These are phyloP conservation scores for Cistogaster globosa DNA, from an alignment of 2,888 invertebrate genomes.

Conservation along the genomic window DNA sequence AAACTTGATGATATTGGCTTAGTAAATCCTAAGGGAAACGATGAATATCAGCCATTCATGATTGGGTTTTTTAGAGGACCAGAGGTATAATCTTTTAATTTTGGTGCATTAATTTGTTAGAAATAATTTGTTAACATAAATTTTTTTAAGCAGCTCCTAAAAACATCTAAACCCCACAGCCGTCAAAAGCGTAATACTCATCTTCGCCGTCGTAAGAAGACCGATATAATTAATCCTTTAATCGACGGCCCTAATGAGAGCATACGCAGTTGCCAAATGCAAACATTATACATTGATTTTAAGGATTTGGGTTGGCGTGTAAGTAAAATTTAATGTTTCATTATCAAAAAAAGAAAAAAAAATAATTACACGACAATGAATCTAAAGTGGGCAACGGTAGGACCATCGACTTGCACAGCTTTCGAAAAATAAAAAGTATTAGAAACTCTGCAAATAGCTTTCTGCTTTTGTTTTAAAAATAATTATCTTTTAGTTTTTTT, in stretches of 20 bases:
- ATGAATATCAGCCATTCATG: constrained; percentile 95
- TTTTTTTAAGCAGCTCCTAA: constrained; percentile 76
- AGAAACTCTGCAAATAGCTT: too few species aligned
- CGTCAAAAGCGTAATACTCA: constrained; percentile 79
- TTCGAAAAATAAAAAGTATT: too few species aligned
- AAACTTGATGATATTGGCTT: constrained; percentile 93
- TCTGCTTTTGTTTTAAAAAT: too few species aligned
- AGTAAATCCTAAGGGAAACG: constrained; percentile 89
- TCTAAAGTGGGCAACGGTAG: too few species aligned
- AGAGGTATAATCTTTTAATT: constrained; percentile 83
- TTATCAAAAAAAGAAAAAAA: background rate
- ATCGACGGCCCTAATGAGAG: constrained; percentile 78
- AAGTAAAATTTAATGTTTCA: constrained; percentile 59
- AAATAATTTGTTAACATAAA: constrained; percentile 4
- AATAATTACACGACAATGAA: background rate
- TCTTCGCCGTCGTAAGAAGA: constrained; percentile 79
- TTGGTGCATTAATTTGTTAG: background rate
- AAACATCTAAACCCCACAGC: constrained; percentile 76
- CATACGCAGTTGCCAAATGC: constrained; percentile 92
- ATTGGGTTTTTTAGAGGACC: constrained; percentile 92
- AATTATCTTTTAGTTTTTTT: background rate
- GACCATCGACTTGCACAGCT: too few species aligned
- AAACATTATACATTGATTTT: constrained; percentile 96
- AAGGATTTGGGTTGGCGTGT: constrained; percentile 94
- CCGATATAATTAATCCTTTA: constrained; percentile 80